A percentile compares a stretch with the other conserved stretches of the same genome.
phyloP scores from a whole-genome alignment of 2,113 vertebrate genomes.

The Calidris pygmaea region DNA sequence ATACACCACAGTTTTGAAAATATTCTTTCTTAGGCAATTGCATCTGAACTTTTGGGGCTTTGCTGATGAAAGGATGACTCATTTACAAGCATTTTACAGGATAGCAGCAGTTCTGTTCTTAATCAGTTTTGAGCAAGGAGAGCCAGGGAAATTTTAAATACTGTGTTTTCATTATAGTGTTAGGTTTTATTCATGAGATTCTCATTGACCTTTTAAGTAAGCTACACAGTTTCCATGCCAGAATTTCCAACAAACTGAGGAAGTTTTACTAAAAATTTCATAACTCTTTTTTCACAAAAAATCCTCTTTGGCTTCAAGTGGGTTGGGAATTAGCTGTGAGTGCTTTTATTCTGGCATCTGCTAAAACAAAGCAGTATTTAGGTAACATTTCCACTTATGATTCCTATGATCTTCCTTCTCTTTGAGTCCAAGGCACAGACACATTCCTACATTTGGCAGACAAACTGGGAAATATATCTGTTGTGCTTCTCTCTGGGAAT shows the following conservation, averaged over 20 bases:
- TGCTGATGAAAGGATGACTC: constrained; percentile 32
- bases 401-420: neutral
- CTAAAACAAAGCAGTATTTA: neutral
- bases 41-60: constrained; percentile 46
- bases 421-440: neutral
- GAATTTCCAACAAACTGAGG: constrained; percentile 11
- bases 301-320: neutral
- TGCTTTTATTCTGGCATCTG: neutral
- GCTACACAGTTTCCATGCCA: neutral
- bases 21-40: constrained; percentile 31
- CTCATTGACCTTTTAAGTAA: constrained; percentile 55
- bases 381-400: neutral
- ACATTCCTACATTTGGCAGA: neutral
- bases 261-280: neutral
- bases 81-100: constrained; percentile 20
- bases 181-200: constrained; percentile 55
- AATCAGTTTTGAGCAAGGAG: constrained; percentile 21
- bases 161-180: constrained; percentile 35
- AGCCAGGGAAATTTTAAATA: constrained; percentile 54
- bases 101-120: constrained; percentile 27
- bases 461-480: neutral
- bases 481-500: neutral
- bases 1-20: constrained; percentile 11
- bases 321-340: neutral
- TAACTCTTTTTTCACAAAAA: neutral